Evolutionary conservation across 2,113 vertebrate genomes (phyloP).

Genomic region (Euleptes europaea): DNA sequence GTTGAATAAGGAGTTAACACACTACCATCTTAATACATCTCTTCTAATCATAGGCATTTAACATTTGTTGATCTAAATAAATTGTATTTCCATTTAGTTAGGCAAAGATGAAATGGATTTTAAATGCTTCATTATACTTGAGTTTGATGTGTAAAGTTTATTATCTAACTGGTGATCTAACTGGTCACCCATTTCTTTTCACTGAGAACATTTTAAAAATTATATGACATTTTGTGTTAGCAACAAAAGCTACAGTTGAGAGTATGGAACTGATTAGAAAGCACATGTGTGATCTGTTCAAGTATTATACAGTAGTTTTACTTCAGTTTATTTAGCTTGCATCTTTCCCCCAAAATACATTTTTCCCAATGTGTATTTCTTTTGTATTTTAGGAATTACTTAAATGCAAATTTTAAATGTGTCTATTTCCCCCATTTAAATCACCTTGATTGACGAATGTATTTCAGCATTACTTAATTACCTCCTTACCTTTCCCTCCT

Average conservation of each 20-base stretch:
- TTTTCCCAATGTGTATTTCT: constrained; percentile 55
- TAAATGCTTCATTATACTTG: constrained; percentile 63
- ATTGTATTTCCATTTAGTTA: constrained; percentile 33
- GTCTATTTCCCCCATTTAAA: constrained; percentile 46
- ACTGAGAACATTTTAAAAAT: constrained; percentile 67
- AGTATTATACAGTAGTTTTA: constrained; percentile 65
- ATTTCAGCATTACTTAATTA: constrained; percentile 47
- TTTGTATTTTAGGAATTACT: constrained; percentile 55
- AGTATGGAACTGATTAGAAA: constrained; percentile 66
- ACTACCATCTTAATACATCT: neutral
- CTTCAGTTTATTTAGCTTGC: constrained; percentile 54
- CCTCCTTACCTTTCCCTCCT: neutral
- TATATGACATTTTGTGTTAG: constrained; percentile 68
- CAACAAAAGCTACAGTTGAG: constrained; percentile 60
- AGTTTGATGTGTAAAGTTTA: constrained; percentile 71
- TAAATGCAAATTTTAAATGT: constrained; percentile 51
- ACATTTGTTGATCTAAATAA: constrained; percentile 61
- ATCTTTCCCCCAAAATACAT: constrained; percentile 54
- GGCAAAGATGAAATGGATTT: constrained; percentile 61
- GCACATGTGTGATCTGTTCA: constrained; percentile 56
- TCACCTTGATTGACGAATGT: constrained; percentile 45
- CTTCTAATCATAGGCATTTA: constrained; percentile 36
- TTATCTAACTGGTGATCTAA: constrained; percentile 67
- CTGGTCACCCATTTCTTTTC: constrained; percentile 69
- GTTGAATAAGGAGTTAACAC: constrained; percentile 8